Percentiles rank a stretch among this genome's conserved stretches.
Evolutionary conservation across 2,888 invertebrate genomes (phyloP).

Genomic region (Amaurobius ferox): DNA sequence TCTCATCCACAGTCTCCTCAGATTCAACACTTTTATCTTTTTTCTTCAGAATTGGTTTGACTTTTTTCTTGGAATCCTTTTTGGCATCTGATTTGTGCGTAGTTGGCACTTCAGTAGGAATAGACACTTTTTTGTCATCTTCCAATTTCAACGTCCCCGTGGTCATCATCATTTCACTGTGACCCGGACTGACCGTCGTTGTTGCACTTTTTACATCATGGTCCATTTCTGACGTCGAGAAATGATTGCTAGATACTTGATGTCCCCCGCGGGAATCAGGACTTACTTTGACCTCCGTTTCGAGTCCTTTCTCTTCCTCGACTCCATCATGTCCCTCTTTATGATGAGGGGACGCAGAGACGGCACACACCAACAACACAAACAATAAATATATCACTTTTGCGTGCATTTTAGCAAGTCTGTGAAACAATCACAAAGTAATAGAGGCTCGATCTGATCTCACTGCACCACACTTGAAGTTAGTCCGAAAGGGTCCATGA

Average conservation of each 20-base stretch:
- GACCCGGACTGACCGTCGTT: not conserved
- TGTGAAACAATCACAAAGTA: not conserved
- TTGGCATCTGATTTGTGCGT: conserved; percentile 40
- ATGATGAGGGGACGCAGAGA: not conserved
- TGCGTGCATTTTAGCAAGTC: not conserved
- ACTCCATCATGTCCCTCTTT: not conserved
- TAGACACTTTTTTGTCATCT: not conserved
- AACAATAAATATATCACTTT: not conserved
- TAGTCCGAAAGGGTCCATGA: conserved; percentile 5
- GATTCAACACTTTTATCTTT: conserved; percentile 30
- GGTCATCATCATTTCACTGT: not conserved
- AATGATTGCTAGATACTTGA: not conserved
- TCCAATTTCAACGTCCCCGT: too few species aligned
- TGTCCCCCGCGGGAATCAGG: conserved; percentile 3
- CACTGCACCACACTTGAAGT: not conserved
- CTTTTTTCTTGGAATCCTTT: conserved; percentile 42
- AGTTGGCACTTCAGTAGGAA: not conserved
- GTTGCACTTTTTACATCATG: not conserved
- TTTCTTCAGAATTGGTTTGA: conserved; percentile 29
- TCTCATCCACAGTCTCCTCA: not conserved
- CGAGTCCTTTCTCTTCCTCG: conserved; percentile 4
- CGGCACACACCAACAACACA: not conserved
- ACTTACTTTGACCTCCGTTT: not conserved
- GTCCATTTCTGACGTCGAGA: not conserved
- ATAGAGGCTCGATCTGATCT: not conserved